phyloP scores from a whole-genome alignment of 2,113 vertebrate species.

The Lamprologus ornatipinnis region DNA sequence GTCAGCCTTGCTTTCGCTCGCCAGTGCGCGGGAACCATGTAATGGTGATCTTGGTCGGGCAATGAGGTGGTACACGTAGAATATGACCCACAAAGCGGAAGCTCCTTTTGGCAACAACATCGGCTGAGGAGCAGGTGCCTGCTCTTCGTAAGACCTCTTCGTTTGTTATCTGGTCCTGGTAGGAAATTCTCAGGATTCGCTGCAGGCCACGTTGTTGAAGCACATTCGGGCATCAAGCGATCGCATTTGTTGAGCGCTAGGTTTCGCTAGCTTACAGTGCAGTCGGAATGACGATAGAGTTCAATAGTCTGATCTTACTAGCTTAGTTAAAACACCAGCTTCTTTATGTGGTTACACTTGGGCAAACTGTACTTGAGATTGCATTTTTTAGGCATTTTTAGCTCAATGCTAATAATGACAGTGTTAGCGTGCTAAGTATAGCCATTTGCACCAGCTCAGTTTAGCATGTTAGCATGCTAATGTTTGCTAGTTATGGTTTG shows the following conservation, averaged over 20 bases:
- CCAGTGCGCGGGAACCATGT: no score
- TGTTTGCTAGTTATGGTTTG: not conserved
- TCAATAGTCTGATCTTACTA: not conserved
- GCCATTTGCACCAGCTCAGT: not conserved
- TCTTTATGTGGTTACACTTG: not conserved
- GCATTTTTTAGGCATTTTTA: not conserved
- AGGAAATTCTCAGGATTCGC: not conserved
- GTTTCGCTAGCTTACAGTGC: accelerated
- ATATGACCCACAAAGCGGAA: not conserved
- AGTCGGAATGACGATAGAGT: not conserved
- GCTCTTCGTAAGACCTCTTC: not conserved
- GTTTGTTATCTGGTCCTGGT: not conserved
- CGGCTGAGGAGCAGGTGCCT: accelerated
- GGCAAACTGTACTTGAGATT: not conserved
- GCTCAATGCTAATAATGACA: not conserved
- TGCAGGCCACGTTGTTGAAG: not conserved
- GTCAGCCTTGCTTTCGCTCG: accelerated
- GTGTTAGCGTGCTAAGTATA: not conserved
- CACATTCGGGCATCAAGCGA: not conserved
- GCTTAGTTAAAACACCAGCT: not conserved
- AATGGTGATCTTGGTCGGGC: no score
- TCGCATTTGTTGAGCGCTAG: accelerated
- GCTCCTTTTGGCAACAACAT: not conserved
- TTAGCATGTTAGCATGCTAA: not conserved
- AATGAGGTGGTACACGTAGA: accelerated